Base-by-base conservation (phyloP, 2,797 vertebrate species). In the Adelosebastes latens region DNA sequence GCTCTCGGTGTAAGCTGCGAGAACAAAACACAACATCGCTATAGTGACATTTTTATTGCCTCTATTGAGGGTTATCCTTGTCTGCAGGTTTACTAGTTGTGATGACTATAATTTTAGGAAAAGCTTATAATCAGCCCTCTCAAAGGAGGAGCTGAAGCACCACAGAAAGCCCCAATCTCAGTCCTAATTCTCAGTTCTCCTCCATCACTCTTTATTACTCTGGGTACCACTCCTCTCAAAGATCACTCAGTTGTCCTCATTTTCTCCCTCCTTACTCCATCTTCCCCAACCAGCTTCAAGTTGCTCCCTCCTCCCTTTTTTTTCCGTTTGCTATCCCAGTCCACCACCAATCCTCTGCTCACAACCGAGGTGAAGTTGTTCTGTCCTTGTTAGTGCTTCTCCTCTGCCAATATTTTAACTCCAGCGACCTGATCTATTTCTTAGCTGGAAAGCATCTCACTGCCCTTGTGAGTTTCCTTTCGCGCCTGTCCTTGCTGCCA, bases 101-200 rank as follows among this genome's bases (percentile, higher is more conserved):
- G 70, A 82, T 70, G 49, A 81, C 55, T 75, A 46, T 81, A 77
- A 87, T 91, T 64, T 79, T 20, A 53, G 4, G 8, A 10, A 67
- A 86, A 84, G 68, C 74, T 71, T 63, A 52, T 81, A 67, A 87
- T 84, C 69, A 86, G 55, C 49, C 46, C 31, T 49, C 62, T 82
- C 29, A 36, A 72, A 42, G 66, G 60, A 75, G 25, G 6, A 78
- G 66, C 62, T 75, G 72, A 70, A 60, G 49, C 12, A 36, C 60
- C 27, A 4, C 25, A 63, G 74, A 65, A 69, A 68, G 74, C 61
- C 29, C 46, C 65, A 31, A 42, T 71, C 49, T 59, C 58, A n/a
- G 49, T 74, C 65, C 82, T 72, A 34, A 70, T 88, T 80, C 72
- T 60, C 52, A 80, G 58, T 18, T 62, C 24, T 81, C 52, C 11